Conservation (phyloP, 2,888 invertebrate genomes). For the Listrodromus nycthemerus region DNA sequence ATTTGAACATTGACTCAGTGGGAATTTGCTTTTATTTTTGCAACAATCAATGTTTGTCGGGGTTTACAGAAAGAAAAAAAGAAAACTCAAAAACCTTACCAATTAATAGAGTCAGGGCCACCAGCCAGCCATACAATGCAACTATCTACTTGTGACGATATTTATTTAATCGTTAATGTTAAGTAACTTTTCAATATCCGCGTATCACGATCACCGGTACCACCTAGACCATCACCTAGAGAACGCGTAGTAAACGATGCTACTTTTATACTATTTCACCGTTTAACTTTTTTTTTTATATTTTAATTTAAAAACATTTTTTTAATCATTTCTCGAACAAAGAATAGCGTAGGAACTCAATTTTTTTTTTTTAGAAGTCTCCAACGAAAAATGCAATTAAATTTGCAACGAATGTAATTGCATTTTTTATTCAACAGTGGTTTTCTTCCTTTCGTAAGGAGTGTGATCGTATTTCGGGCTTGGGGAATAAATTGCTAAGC, state of each 20-base stretch:
- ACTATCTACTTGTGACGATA: slow-evolving; percentile 53
- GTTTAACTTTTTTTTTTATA: slow-evolving; percentile 24
- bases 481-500: slow-evolving; percentile 37
- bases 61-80: slow-evolving; percentile 30
- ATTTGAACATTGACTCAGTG: background rate
- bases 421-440: slow-evolving; percentile 37
- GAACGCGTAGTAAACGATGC: slow-evolving; percentile 66
- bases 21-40: background rate
- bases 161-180: slow-evolving; percentile 54
- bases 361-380: background rate
- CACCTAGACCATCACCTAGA: slow-evolving; percentile 66
- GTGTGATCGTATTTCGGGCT: slow-evolving; percentile 15
- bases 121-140: slow-evolving; percentile 72
- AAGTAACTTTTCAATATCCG: slow-evolving; percentile 60
- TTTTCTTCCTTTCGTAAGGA: background rate
- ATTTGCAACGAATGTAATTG: slow-evolving; percentile 31
- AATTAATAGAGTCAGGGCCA: slow-evolving; percentile 70
- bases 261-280: slow-evolving; percentile 39
- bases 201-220: slow-evolving; percentile 70
- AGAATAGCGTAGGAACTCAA: background rate
- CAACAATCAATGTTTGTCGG: slow-evolving; percentile 21
- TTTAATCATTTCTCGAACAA: background rate
- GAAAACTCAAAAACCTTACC: slow-evolving; percentile 60
- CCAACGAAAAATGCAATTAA: slow-evolving; percentile 36
- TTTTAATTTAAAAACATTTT: background rate